A percentile compares a stretch with the other conserved stretches of the same genome.
phyloP scores from a whole-genome alignment of 2,888 invertebrate genomes.

The Rhamphomyia laevipes region DNA sequence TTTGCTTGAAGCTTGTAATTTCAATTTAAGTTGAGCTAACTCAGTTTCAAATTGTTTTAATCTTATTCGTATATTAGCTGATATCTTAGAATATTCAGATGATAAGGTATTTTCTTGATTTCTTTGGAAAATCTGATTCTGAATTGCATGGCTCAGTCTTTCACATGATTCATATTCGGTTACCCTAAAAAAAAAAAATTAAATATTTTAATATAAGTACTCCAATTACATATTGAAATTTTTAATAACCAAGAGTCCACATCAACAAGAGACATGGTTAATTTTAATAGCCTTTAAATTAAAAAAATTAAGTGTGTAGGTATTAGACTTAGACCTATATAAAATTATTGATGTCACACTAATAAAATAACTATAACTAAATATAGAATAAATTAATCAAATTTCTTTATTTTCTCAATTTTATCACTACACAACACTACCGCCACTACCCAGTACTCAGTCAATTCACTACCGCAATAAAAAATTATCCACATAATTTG shows the following conservation, averaged over 20 bases:
- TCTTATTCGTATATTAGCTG: conserved; percentile 45
- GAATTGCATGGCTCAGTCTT: conserved; percentile 48
- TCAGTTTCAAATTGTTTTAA: conserved; percentile 51
- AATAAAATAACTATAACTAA: too few species aligned
- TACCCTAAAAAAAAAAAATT: neutral
- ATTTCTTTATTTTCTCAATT: too few species aligned
- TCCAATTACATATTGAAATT: neutral
- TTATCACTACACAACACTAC: too few species aligned
- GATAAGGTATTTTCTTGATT: conserved; percentile 42
- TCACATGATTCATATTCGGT: conserved; percentile 53
- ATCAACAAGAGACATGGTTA: conserved; percentile 34
- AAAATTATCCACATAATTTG: too few species aligned
- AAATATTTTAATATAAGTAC: neutral
- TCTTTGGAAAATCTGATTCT: conserved; percentile 46
- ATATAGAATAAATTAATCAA: too few species aligned
- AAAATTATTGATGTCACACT: too few species aligned
- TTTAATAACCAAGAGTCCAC: conserved; percentile 33
- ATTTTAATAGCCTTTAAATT: too few species aligned
- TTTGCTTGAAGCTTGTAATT: conserved; percentile 41
- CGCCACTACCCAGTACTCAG: too few species aligned
- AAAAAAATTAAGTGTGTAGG: too few species aligned
- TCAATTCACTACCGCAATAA: too few species aligned
- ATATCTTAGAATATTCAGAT: conserved; percentile 45
- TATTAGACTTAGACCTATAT: too few species aligned
- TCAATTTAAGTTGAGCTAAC: conserved; percentile 44